Evolutionary conservation across 1,140 invertebrate species (phyloP).

Genomic region (Chlorops oryzae): DNA sequence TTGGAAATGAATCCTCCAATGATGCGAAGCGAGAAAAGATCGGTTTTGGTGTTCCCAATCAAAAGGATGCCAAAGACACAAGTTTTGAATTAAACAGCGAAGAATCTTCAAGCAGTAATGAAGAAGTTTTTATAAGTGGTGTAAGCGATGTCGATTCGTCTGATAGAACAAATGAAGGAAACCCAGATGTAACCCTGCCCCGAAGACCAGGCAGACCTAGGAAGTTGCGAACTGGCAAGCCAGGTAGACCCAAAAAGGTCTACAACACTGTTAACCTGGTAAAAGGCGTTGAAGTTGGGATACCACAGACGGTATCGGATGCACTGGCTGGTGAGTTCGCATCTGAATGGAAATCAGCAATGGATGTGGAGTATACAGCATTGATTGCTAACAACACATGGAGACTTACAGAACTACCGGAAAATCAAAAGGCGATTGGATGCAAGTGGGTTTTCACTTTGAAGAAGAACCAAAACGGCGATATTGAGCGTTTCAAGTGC

Average conservation of each 20-base stretch:
- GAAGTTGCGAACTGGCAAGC: not conserved
- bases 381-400: slow-evolving; percentile 17
- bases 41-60: too few relatives aligned
- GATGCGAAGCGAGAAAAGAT: too few relatives aligned
- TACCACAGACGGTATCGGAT: not conserved
- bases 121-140: too few relatives aligned
- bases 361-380: slow-evolving; percentile 11
- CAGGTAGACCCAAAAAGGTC: slow-evolving; percentile 1
- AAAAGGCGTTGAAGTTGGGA: not conserved
- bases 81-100: too few relatives aligned
- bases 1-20: too few relatives aligned
- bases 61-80: too few relatives aligned
- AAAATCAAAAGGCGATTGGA: slow-evolving; percentile 10
- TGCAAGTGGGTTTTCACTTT: slow-evolving; percentile 20
- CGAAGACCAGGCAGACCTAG: not conserved
- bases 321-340: not conserved
- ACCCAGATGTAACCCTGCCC: too few relatives aligned
- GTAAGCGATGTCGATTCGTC: too few relatives aligned
- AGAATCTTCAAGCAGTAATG: too few relatives aligned
- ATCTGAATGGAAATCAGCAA: slow-evolving; percentile 9
- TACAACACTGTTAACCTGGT: not conserved
- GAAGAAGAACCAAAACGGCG: slow-evolving; percentile 23
- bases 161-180: too few relatives aligned
- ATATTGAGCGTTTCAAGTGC: slow-evolving; percentile 34
- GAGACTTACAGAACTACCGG: slow-evolving; percentile 9